Base-by-base conservation (phyloP, 2,888 invertebrate genomes). In the Meloe dianella region DNA sequence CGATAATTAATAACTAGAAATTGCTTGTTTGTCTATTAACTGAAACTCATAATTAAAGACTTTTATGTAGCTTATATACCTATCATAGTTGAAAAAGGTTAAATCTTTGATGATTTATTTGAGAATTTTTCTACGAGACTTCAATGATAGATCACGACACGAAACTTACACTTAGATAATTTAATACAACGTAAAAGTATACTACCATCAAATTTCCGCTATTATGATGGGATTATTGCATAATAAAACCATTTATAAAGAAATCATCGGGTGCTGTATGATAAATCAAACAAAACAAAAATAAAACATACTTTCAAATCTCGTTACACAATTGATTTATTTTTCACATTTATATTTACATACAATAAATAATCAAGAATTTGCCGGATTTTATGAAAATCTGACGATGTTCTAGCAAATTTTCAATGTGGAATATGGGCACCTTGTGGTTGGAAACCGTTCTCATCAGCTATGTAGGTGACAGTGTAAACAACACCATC, bases 401-500 rank as follows among this genome's bases (percentile, higher is more conserved):
- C 54, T 54, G 24, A 10, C 24, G n/a, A 41, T 10, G 8, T 60
- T 0, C n/a, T n/a, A n/a, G n/a, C n/a, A n/a, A n/a, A n/a, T 7
- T 12, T 61, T 38, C 22, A 38, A 29, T 69, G 60, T 60, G 86
- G 86, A 68, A 86, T 73, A 77, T 86, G 85, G 27, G 82, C 85
- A 56, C 85, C 86, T 74, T 81, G 75, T 2, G 86, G 85, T 78
- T 85, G 85, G 84, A 86, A 89, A 57, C 89, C 89, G 73, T 88
- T 88, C 71, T 89, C 88, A 71, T 89, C 88, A 67, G 88, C 88
- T 20, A 86, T 85, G 80, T 86, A 89, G 29, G 85, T 88, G 61
- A 91, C 88, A 6, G 88, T 87, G 77, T 89, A 90, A 58, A 87
- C 85, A 69, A 86, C 87, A 0, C 90, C 90, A 73, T 90, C 88